Base-by-base conservation (phyloP, 2,888 invertebrate species). In the Ophraella communa region DNA sequence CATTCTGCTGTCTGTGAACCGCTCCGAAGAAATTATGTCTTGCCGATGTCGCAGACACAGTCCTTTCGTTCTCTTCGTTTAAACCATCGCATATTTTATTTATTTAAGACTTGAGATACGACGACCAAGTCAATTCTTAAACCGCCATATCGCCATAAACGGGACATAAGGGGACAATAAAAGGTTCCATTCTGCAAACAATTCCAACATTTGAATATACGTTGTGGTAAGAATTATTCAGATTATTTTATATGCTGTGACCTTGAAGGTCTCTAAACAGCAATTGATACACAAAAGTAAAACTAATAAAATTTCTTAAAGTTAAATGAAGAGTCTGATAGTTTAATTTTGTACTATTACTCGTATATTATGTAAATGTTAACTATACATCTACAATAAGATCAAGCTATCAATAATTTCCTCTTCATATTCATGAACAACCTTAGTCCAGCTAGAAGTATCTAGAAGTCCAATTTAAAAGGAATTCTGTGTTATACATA, bases 1-100 rank as follows among this genome's bases (percentile, higher is more conserved):
- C 78, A 80, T 80, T 80, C 78, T 79, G 71, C 79, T 79, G 78
- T 79, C 79, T 73, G 69, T 72, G 23, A 72, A 65, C 70, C 76
- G 71, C 72, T 74, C 70, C 74, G 70, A 70, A 77, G 74, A 74
- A 80, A 77, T 79, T 80, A 80, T 79, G 79, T 80, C 78, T 77
- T 74, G 61, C 71, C 73, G 71, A 74, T 75, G 78, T 77, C 76
- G 76, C 73, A 70, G 73, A 76, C 76, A 69, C 74, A 71, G 73
- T 74, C 23, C 24, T 51, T 51, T 51, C 49, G 49, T 51, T 51
- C 49, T 21, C 47, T 47, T 47, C 47, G 23, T 20, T 45, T 45
- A 45, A 45, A 45, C 45, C 74, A 45, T 44, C 73, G 70, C 71
- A 71, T 65, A 73, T 75, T 73, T 76, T 75, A 74, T 76, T 74